Base-by-base conservation (phyloP, 2,797 vertebrate genomes). In the Thaleichthys pacificus region DNA sequence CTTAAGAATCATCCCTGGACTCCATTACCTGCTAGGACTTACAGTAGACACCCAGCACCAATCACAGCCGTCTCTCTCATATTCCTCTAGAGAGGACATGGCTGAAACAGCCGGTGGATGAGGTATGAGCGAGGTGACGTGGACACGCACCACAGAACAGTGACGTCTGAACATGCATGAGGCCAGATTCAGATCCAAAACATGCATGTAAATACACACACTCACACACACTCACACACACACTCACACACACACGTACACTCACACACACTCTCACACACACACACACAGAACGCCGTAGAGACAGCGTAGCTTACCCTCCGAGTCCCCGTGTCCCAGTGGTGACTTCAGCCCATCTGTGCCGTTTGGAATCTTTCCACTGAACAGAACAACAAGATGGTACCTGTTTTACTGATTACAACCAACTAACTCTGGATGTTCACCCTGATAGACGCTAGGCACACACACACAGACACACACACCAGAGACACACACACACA, bases 331-430 rank as follows among this genome's bases (percentile, higher is more conserved):
- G 75, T 92, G 88, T 80, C 93, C 95, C 64, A 91, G 79, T 42
- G 91, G 78, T 0, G 93, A 94, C 75, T 95, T 96, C 70, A 94
- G 77, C 62, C 68, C 83, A 1, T 94, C 92, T 54, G 92, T 92
- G 65, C 93, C 96, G 28, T 97, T 98, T 78, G 96, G 96, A 81
- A 93, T 95, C 91, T 98, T 99, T 85, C 97, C 96, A 90, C 97
- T 99, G 22, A 73, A 74, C 14, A 67, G 64, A 63, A 22, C 9
- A 64, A 65, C 78, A 57, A n/a, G 21, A 76, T 42, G 7, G 51
- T 24, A 35, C 14, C 47, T 66, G 19, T 68, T 2, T 73, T 1
- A 30, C 22, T 74, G 47, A 4, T 14, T 4, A 38, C 22, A 12
- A 56, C 5, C 7, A 11, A 3, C 57, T 24, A 60, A 14, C 42